phyloP scores from a whole-genome alignment of 2,113 vertebrate genomes.

The Vireo altiloquus region DNA sequence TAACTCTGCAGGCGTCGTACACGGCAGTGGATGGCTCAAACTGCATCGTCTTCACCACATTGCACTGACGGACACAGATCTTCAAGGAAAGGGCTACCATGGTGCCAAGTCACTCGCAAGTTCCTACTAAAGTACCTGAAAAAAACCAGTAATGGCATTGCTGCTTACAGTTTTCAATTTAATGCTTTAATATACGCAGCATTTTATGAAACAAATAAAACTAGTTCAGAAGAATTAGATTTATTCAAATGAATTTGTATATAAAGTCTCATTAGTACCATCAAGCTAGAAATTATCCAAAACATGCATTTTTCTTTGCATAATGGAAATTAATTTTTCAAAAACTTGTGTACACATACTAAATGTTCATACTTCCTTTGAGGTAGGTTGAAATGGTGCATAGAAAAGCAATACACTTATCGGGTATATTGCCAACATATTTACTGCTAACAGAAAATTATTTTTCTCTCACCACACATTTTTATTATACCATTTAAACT shows the following conservation, averaged over 20 bases:
- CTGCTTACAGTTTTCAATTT: not conserved
- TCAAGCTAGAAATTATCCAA: not conserved
- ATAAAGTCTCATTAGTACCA: not conserved
- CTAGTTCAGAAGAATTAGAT: not conserved
- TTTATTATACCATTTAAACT: not conserved
- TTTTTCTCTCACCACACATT: not conserved
- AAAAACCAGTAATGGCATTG: not conserved
- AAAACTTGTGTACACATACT: not conserved
- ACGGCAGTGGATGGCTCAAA: constrained; percentile 95
- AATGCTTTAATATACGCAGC: not conserved
- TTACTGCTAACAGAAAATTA: not conserved
- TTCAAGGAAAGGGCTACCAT: constrained; percentile 98
- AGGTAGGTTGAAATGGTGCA: not conserved
- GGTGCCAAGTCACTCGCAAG: constrained; percentile 54
- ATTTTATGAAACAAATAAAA: not conserved
- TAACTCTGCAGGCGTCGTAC: constrained; percentile 93
- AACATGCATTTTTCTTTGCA: not conserved
- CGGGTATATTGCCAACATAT: not conserved
- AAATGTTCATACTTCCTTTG: not conserved
- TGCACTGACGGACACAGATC: constrained; percentile 98
- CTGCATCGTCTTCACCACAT: constrained; percentile 99
- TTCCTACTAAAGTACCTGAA: constrained; percentile 53
- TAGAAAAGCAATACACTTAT: not conserved
- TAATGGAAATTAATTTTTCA: not conserved
- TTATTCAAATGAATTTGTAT: not conserved